Conservation (phyloP, 37 sponge, comb jelly and placozoan genomes). For the Mnemiopsis leidyi region DNA sequence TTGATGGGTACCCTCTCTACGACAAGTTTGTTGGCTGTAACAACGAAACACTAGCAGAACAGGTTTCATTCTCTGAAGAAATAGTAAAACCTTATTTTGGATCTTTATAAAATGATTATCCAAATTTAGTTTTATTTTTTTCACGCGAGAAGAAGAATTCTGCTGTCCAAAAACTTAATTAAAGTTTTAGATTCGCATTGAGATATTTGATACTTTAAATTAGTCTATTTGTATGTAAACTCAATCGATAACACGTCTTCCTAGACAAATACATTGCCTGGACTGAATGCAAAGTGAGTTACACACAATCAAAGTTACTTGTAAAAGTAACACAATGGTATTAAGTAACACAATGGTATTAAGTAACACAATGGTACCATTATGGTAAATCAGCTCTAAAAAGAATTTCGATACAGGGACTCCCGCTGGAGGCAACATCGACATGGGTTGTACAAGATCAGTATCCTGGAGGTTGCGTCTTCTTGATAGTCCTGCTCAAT, state of each 20-base stretch:
- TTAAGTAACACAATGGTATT: too few relatives aligned
- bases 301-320: too few relatives aligned
- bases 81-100: background rate
- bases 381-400: too few relatives aligned
- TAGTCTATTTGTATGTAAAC: too few relatives aligned
- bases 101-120: background rate
- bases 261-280: too few relatives aligned
- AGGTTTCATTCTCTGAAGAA: slow-evolving; percentile 42
- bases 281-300: too few relatives aligned
- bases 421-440: background rate
- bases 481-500: slow-evolving; percentile 12
- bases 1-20: slow-evolving; percentile 26
- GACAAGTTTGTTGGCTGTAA: slow-evolving; percentile 61
- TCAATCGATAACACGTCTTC: too few relatives aligned
- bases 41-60: slow-evolving; percentile 6
- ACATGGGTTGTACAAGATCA: slow-evolving; percentile 16
- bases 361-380: too few relatives aligned
- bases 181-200: too few relatives aligned
- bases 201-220: too few relatives aligned
- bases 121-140: background rate
- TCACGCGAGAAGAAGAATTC: background rate
- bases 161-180: too few relatives aligned
- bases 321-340: too few relatives aligned
- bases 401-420: slow-evolving; percentile 7
- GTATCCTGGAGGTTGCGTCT: slow-evolving; percentile 8